Evolutionary conservation across 2,888 invertebrate genomes (phyloP).

Genomic region (Orchestes rusci): DNA sequence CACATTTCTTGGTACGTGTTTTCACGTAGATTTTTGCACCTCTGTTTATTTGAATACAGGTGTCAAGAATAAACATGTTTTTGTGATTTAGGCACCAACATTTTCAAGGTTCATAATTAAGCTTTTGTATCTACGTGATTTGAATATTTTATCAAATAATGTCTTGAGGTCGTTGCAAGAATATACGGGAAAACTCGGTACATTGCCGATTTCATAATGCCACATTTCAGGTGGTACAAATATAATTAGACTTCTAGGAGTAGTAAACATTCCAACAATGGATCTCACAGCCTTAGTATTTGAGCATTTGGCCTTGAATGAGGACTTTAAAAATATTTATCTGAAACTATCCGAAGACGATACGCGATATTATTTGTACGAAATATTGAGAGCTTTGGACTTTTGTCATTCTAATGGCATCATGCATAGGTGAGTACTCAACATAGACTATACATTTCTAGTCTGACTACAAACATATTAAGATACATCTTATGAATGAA

Average conservation of each 20-base stretch:
- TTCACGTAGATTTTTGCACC: too few relatives aligned
- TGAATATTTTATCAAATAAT: too few relatives aligned
- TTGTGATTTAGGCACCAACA: too few relatives aligned
- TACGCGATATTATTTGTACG: conserved; percentile 43
- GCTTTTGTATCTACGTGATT: too few relatives aligned
- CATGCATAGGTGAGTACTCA: conserved; percentile 41
- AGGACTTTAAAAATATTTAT: conserved; percentile 42
- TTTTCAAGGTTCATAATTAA: too few relatives aligned
- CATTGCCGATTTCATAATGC: too few relatives aligned
- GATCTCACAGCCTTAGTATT: conserved; percentile 39
- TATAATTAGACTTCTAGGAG: conserved; percentile 37
- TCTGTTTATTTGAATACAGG: too few relatives aligned
- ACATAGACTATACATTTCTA: too few relatives aligned
- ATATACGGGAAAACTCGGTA: too few relatives aligned
- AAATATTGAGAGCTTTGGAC: conserved; percentile 43
- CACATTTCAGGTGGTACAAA: conserved; percentile 34
- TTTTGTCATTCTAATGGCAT: conserved; percentile 43
- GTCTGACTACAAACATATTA: not conserved
- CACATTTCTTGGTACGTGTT: not conserved
- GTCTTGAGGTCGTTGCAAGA: too few relatives aligned
- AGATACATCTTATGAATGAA: too few relatives aligned
- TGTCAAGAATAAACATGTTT: too few relatives aligned
- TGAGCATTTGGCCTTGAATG: conserved; percentile 38
- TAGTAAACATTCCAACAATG: conserved; percentile 31
- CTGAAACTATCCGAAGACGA: conserved; percentile 39